phyloP scores from a whole-genome alignment of 1,140 invertebrate genomes.

The Brachionus calyciflorus region DNA sequence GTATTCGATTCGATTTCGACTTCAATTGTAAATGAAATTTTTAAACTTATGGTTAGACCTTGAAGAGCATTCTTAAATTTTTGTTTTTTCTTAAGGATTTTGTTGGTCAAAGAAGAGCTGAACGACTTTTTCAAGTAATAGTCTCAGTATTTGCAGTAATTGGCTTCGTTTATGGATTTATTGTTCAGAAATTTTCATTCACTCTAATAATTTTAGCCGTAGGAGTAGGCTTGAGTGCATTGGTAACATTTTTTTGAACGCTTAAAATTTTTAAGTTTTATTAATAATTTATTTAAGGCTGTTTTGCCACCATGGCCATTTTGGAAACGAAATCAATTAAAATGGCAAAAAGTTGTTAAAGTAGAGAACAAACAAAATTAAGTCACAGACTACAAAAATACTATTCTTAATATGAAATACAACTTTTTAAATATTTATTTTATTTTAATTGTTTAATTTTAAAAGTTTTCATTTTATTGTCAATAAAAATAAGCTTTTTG shows the following conservation, averaged over 20 bases:
- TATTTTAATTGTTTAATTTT: too few species aligned
- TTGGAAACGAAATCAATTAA: conserved; percentile 11
- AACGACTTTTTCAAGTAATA: conserved; percentile 79
- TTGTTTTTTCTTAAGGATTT: conserved; percentile 70
- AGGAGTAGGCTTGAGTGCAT: conserved; percentile 78
- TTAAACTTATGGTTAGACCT: too few species aligned
- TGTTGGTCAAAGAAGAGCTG: conserved; percentile 81
- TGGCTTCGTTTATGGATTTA: conserved; percentile 84
- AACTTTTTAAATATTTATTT: too few species aligned
- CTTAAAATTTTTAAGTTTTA: background rate
- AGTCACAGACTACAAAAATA: too few species aligned
- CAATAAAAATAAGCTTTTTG: too few species aligned
- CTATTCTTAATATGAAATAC: too few species aligned
- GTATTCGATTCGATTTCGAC: background rate
- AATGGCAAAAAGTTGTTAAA: conserved; percentile 7
- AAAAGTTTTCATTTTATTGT: too few species aligned
- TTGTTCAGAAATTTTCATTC: conserved; percentile 89
- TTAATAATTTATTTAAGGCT: conserved; percentile 21
- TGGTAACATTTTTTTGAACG: conserved; percentile 66
- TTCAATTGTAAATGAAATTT: background rate
- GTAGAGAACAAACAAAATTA: too few species aligned
- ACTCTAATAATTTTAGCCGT: conserved; percentile 86
- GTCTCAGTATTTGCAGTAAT: conserved; percentile 82
- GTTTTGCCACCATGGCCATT: conserved; percentile 41
- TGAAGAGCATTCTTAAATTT: background rate